Evolutionary conservation across 92 coral and sea anemone genomes (phyloP), one percentile per base, ranked within the genome.

Genomic region (Pocillopora meandrina): DNA sequence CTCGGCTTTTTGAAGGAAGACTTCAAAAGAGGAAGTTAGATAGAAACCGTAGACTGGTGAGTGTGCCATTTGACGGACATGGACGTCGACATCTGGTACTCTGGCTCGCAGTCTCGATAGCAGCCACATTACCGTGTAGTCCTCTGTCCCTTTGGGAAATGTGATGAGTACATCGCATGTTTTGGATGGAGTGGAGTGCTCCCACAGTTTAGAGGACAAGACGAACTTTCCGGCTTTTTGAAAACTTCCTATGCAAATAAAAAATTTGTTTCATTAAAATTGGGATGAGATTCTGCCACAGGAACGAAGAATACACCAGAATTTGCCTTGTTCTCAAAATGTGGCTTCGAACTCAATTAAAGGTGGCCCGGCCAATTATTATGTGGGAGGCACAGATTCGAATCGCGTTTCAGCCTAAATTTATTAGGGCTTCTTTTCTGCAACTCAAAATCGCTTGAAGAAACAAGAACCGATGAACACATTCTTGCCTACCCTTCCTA

Each of bases 71-170:
- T 97, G 98, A 65, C 99, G 98, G 62, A 94, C 99, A 78, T 97
- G 98, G 65, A 97, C 98, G 71, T 94, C 98, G 16, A 97, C 82
- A 18, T 93, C 95, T 71, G 98, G 99, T 79, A 92, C 96, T 56
- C 99, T 85, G 23, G 98, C 98, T 72, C 99, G 96, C 33, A 97
- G 83, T 73, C 99, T 92, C 78, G 99, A 97, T 66, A 97, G 84
- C 87, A 97, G 90, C 99, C 99, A 97, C 99, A 97, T 94, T 33
- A 97, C 98, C 2, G 92, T 93, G 89, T 97, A 97, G 87, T 97
- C 99, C 77, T 97, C 99, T 15, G 99, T 97, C 87, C 91, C 90
- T 83, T 95, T 93, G 17, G 99, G 99, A 91, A 97, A 97, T 35
- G 95, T 91, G 70, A 97, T 77, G 61, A 97, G 88, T 42, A 97